These are phyloP conservation scores for Mellivora capensis DNA, from an alignment of 2,113 vertebrate species.

Conservation along the genomic window DNA sequence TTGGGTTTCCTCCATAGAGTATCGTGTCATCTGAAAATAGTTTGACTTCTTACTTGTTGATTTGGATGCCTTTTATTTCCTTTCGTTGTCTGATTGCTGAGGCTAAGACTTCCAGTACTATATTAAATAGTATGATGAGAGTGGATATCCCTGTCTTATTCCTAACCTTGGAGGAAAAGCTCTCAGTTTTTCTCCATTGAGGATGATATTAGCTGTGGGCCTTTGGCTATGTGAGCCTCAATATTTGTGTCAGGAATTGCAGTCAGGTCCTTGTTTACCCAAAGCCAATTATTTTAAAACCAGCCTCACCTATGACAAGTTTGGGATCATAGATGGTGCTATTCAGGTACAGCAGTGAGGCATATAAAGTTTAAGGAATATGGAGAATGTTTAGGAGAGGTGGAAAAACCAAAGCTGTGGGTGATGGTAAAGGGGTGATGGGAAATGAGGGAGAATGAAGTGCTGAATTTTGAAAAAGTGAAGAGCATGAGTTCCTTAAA, in stretches of 20 bases:
- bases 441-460: rapidly evolving
- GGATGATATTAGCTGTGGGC: background rate
- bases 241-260: background rate
- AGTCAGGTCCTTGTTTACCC: background rate
- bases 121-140: background rate
- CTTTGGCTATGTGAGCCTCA: background rate
- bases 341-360: background rate
- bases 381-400: background rate
- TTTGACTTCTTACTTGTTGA: background rate
- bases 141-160: background rate
- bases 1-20: background rate
- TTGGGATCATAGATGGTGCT: background rate
- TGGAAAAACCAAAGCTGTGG: too few species aligned
- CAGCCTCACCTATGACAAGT: background rate
- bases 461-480: background rate
- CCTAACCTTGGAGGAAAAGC: background rate
- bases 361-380: too few species aligned
- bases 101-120: background rate
- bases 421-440: too few species aligned
- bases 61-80: background rate
- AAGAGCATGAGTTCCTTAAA: background rate
- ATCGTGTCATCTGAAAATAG: background rate
- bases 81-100: background rate
- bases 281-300: background rate
- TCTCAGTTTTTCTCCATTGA: background rate